Evolutionary conservation across 2,888 invertebrate species (phyloP).

Genomic region (Caenorhabditis sulstoni): DNA sequence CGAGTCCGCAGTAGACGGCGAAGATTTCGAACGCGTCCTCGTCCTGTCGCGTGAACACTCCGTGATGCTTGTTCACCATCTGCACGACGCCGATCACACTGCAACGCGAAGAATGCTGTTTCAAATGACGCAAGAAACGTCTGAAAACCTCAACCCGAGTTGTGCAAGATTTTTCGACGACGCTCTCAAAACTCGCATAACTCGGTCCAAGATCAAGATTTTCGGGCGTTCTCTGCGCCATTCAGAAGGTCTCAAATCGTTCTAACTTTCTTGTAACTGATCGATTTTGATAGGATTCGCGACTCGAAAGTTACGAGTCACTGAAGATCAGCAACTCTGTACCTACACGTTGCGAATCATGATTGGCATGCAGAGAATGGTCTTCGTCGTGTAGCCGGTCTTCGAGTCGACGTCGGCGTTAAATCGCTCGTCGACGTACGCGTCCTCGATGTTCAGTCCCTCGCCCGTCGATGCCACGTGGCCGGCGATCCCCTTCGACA

Average conservation of each 20-base stretch:
- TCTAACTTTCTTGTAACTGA: no score
- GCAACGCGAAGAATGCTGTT: no score
- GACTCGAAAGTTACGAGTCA: no score
- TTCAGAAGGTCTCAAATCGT: background rate
- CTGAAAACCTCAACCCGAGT: no score
- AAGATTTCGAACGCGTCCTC: slow-evolving; percentile 90
- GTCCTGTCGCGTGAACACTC: slow-evolving; percentile 85
- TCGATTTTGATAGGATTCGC: no score
- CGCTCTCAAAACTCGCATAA: no score
- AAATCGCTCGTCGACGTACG: slow-evolving; percentile 85
- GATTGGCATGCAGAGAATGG: slow-evolving; percentile 91
- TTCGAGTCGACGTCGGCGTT: slow-evolving; percentile 82
- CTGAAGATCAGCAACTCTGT: no score
- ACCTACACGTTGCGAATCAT: slow-evolving; percentile 85
- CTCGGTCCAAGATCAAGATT: no score
- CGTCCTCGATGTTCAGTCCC: slow-evolving; percentile 89
- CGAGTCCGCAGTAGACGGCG: slow-evolving; percentile 90
- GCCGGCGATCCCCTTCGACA: slow-evolving; percentile 89
- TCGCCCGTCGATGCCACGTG: slow-evolving; percentile 89
- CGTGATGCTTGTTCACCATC: slow-evolving; percentile 86
- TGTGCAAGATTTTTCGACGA: no score
- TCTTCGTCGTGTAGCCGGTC: slow-evolving; percentile 85
- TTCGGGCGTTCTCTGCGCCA: background rate
- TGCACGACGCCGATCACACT: slow-evolving; percentile 90
- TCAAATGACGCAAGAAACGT: no score